Conservation (phyloP, 2,888 invertebrate species). For the Labia minor region DNA sequence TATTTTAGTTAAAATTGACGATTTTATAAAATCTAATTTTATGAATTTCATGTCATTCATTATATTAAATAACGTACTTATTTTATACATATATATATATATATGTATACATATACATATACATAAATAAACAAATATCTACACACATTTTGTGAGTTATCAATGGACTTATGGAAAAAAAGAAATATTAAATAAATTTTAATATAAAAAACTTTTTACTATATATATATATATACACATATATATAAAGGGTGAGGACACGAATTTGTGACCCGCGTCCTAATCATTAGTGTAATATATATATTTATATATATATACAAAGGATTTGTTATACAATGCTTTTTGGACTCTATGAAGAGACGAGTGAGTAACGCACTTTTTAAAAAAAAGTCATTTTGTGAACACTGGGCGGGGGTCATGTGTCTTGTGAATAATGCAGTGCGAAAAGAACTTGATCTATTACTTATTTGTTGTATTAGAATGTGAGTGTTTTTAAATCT, state of each 20-base stretch:
- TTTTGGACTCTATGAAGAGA: background rate
- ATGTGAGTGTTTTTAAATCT: constrained; percentile 26
- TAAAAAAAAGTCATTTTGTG: constrained; percentile 3
- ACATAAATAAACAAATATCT: background rate
- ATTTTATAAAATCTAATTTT: background rate
- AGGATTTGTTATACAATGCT: background rate
- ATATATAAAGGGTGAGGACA: background rate
- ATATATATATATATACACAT: background rate
- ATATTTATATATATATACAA: background rate
- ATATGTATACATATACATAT: background rate
- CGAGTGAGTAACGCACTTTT: background rate
- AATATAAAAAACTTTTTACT: background rate
- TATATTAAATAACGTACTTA: background rate
- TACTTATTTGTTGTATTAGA: constrained; percentile 25
- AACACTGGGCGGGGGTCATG: constrained; percentile 20
- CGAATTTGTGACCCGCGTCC: background rate
- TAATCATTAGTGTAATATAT: background rate
- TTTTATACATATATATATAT: background rate
- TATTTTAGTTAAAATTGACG: background rate
- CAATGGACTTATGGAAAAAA: background rate
- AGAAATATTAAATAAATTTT: background rate
- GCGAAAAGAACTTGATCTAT: constrained; percentile 18
- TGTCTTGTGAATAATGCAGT: constrained; percentile 4
- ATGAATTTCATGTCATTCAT: background rate
- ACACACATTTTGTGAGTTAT: background rate